A percentile compares a stretch with the other conserved stretches of the same genome.
phyloP scores from a whole-genome alignment of 2,797 vertebrate species.

The Eurystomus glaucurus region DNA sequence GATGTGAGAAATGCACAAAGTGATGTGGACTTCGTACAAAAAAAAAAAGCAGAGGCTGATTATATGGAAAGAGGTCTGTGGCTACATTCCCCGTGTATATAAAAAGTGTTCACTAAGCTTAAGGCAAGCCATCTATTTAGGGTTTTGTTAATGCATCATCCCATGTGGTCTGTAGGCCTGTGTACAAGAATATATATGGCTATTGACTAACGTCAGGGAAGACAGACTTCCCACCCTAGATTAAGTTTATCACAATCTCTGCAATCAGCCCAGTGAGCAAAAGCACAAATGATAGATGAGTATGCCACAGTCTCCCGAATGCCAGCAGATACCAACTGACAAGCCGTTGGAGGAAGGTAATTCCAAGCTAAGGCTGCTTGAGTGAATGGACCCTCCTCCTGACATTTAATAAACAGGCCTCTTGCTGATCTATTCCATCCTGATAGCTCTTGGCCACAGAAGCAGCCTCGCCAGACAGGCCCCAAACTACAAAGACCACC shows the following conservation, averaged over 20 bases:
- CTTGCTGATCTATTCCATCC: background rate
- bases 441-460: background rate
- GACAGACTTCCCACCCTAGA: conserved; percentile 49
- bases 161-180: background rate
- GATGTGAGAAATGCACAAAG: background rate
- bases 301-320: background rate
- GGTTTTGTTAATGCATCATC: conserved; percentile 28
- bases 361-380: background rate
- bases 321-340: conserved; percentile 27
- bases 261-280: conserved; percentile 34
- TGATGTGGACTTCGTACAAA: background rate
- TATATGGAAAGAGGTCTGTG: background rate
- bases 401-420: background rate
- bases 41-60: background rate
- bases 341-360: background rate
- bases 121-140: conserved; percentile 4
- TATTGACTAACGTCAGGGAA: conserved; percentile 51
- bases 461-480: background rate
- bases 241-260: conserved; percentile 61
- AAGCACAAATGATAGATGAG: conserved; percentile 44
- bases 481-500: background rate
- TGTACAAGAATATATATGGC: background rate
- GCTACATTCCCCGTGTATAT: background rate
- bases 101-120: background rate
- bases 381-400: background rate